phyloP scores from a whole-genome alignment of 2,888 invertebrate species.

The Hirtodrosophila alboralis region DNA sequence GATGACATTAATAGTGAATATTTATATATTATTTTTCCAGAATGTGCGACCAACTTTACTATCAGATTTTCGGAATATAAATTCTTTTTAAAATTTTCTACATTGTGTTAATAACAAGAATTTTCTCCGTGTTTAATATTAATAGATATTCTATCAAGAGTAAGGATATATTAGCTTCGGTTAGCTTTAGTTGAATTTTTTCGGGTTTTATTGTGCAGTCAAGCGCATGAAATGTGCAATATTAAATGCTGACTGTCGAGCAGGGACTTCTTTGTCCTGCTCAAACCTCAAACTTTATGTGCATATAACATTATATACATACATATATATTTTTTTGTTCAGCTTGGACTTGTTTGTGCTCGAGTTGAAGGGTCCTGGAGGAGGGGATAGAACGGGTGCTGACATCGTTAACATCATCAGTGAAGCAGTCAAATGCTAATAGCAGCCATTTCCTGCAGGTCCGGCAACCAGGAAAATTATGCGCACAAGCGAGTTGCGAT shows the following conservation, averaged over 20 bases:
- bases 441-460: constrained; percentile 78
- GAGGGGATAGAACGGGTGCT: constrained; percentile 14
- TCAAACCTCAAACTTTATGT: constrained; percentile 65
- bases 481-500: constrained; percentile 66
- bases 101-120: too few relatives aligned
- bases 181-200: neutral
- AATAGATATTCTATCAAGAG: too few relatives aligned
- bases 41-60: too few relatives aligned
- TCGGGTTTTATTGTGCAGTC: constrained; percentile 57
- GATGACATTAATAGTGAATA: too few relatives aligned
- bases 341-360: constrained; percentile 5
- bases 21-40: too few relatives aligned
- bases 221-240: constrained; percentile 73
- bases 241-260: constrained; percentile 66
- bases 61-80: too few relatives aligned
- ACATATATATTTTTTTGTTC: too few relatives aligned
- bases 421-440: constrained; percentile 79
- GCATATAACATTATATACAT: constrained; percentile 55
- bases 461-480: constrained; percentile 73
- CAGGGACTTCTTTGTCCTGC: constrained; percentile 53
- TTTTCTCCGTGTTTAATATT: too few relatives aligned
- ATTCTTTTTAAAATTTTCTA: too few relatives aligned
- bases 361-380: constrained; percentile 8
- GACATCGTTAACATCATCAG: constrained; percentile 77
- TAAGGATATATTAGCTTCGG: constrained; percentile 28